These are phyloP conservation scores for Tuberolachnus salignus DNA, from an alignment of 2,888 invertebrate genomes.

Conservation along the genomic window DNA sequence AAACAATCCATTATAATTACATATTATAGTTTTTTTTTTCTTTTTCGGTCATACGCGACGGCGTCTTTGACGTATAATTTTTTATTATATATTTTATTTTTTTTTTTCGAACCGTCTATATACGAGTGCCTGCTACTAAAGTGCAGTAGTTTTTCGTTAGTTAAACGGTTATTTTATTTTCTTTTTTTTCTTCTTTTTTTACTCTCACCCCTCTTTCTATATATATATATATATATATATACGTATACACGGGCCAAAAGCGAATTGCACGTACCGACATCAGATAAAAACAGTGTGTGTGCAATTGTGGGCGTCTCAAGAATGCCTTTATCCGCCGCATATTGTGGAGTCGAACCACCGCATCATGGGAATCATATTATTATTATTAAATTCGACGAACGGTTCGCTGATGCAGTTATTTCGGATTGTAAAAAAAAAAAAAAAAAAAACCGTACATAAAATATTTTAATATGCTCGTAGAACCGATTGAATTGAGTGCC, in stretches of 20 bases:
- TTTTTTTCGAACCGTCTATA: neutral
- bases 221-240: neutral
- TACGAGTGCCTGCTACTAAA: neutral
- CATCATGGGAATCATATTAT: constrained; percentile 18
- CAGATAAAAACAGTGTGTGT: constrained; percentile 26
- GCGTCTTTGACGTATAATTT: constrained; percentile 34
- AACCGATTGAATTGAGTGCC: too few species aligned
- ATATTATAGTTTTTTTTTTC: constrained; percentile 11
- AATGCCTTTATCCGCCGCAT: constrained; percentile 32
- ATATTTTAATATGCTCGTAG: neutral
- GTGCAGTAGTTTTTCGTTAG: neutral
- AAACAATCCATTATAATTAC: constrained; percentile 51
- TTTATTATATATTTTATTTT: constrained; percentile 2
- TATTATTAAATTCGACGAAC: constrained; percentile 19
- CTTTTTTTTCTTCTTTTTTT: neutral
- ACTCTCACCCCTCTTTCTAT: neutral
- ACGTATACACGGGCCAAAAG: neutral
- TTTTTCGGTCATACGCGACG: neutral
- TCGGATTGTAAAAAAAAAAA: constrained; percentile 1
- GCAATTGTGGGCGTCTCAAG: constrained; percentile 35
- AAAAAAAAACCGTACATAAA: neutral
- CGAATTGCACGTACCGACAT: neutral
- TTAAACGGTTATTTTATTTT: neutral
- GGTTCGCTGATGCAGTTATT: neutral
- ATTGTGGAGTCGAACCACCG: neutral